Evolutionary conservation across 2,113 vertebrate genomes (phyloP), one percentile per base, ranked within the genome.

Genomic region (Leptodactylus fuscus): DNA sequence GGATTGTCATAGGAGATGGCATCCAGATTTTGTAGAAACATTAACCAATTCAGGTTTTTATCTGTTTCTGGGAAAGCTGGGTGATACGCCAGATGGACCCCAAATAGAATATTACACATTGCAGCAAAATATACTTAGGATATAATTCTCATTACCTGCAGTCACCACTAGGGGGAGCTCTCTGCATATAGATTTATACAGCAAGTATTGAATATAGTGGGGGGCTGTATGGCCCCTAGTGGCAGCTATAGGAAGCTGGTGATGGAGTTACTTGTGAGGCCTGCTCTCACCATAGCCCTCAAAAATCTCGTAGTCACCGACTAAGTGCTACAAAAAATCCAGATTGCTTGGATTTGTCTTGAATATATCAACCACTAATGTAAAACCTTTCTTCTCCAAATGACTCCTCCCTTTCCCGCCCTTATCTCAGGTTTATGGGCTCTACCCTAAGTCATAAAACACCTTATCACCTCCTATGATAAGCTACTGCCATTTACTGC

Each of bases 381-480:
- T n/a, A n/a, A n/a, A n/a, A n/a, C n/a, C n/a, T n/a, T n/a, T n/a
- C n/a, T n/a, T n/a, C n/a, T n/a, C n/a, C n/a, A n/a, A n/a, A n/a
- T n/a, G n/a, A n/a, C n/a, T n/a, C n/a, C n/a, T n/a, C n/a, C n/a
- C n/a, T n/a, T n/a, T n/a, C n/a, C n/a, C n/a, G n/a, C n/a, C n/a
- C n/a, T n/a, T n/a, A n/a, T n/a, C n/a, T n/a, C n/a, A n/a, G n/a
- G 27, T 65, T 32, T 65, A 29, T 65, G 24, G 36, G 12, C 44
- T 49, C 74, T 16, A 10, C 49, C 29, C n/a, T 3, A 32, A 53
- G 75, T 34, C 32, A 78, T 77, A 77, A 77, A 75, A n/a, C 16
- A 3, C n/a, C n/a, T 77, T 53, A 36, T 77, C 48, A 24, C 38
- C 70, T 44, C 13, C 36, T 41, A 46, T 38, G 8, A 16, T 77